phyloP scores from a whole-genome alignment of 1,140 invertebrate species.

The Leptinotarsa defecta region DNA sequence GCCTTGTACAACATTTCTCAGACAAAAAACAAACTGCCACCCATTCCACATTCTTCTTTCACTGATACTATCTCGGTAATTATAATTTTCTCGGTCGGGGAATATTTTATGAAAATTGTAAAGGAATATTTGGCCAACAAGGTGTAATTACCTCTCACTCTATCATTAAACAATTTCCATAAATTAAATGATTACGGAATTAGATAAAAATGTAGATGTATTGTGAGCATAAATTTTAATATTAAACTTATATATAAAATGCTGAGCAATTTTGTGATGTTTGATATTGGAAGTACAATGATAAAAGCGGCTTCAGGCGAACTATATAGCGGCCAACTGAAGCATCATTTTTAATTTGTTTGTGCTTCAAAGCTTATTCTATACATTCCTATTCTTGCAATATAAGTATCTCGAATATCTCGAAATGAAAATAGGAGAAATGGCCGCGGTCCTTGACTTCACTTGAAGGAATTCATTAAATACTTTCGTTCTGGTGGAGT shows the following conservation, averaged over 20 bases:
- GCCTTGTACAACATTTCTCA: background rate
- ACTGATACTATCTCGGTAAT: conserved; percentile 5
- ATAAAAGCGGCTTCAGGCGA: background rate
- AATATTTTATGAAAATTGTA: conserved; percentile 12
- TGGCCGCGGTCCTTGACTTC: too few relatives aligned
- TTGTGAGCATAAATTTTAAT: conserved; percentile 17
- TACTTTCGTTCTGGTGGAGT: too few relatives aligned
- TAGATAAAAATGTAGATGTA: conserved; percentile 21
- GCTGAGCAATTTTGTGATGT: conserved; percentile 10
- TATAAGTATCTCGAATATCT: too few relatives aligned
- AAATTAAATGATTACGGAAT: conserved; percentile 16
- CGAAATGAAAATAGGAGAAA: too few relatives aligned
- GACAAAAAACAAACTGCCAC: background rate
- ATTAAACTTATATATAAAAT: conserved; percentile 13
- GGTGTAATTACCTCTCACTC: conserved; percentile 15
- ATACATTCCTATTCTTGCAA: too few relatives aligned
- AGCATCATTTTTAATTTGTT: background rate
- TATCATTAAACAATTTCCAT: conserved; percentile 20
- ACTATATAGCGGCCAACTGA: background rate
- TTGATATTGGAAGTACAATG: conserved; percentile 16
- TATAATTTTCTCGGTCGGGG: conserved; percentile 6
- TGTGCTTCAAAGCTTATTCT: too few relatives aligned
- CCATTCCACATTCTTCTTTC: background rate
- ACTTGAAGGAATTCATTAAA: too few relatives aligned
- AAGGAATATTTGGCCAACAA: conserved; percentile 18